Evolutionary conservation across 2,888 invertebrate genomes (phyloP).

Genomic region (Yponomeuta evonymella): DNA sequence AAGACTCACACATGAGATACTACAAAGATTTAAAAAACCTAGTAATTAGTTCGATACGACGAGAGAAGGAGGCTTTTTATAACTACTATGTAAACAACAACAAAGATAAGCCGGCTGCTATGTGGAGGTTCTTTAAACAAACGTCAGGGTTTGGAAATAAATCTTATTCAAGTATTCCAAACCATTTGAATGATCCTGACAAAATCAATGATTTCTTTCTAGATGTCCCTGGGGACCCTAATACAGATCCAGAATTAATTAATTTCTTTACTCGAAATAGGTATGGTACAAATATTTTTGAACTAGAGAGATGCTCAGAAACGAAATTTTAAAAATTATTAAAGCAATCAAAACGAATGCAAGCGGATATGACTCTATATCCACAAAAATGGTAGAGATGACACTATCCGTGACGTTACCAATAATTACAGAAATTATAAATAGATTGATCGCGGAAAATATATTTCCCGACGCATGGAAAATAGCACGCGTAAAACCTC

Average conservation of each 20-base stretch:
- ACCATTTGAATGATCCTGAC: too few species aligned
- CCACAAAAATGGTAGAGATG: background rate
- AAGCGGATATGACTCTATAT: background rate
- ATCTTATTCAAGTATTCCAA: too few species aligned
- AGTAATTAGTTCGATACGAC: background rate
- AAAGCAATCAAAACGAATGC: conserved; percentile 3
- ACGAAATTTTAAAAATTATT: background rate
- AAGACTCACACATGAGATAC: background rate
- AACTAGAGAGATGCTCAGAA: background rate
- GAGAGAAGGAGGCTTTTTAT: conserved; percentile 12
- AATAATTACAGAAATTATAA: too few species aligned
- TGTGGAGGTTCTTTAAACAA: conserved; percentile 1
- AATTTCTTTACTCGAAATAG: conserved; percentile 3
- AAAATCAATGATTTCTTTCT: too few species aligned
- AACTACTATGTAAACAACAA: background rate
- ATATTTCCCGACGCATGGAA: too few species aligned
- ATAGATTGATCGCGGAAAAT: too few species aligned
- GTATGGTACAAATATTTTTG: background rate
- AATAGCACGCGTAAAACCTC: too few species aligned
- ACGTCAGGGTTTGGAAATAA: too few species aligned
- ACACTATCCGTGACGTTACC: too few species aligned
- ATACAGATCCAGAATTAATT: background rate
- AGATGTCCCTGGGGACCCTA: background rate
- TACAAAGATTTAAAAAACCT: conserved; percentile 8
- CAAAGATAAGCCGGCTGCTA: background rate